Percentiles rank a stretch among this genome's conserved stretches.
Conservation (phyloP, 35 echinoderm and acorn worm genomes). For the Apostichopus japonicus region DNA sequence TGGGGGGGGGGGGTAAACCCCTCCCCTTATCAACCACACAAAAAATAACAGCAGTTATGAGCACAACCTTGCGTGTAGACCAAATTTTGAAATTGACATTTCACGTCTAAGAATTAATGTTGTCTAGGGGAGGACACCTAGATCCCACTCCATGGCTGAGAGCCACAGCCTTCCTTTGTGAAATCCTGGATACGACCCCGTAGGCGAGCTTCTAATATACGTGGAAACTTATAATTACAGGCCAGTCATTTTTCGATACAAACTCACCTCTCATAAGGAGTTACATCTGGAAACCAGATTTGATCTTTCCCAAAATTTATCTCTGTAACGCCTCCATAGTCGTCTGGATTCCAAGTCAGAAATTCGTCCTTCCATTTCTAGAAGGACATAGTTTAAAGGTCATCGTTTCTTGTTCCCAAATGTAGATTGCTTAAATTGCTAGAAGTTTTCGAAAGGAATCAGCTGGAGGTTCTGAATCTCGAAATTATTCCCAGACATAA, state of each 20-base stretch:
- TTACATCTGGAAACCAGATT: conserved; percentile 63
- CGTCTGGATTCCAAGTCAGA: conserved; percentile 58
- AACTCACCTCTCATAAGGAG: conserved; percentile 51
- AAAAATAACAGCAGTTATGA: no score
- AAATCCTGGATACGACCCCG: neutral
- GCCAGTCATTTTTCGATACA: neutral
- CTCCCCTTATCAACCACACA: no score
- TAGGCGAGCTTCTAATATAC: neutral
- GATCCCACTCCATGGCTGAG: neutral
- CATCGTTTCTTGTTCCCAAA: neutral
- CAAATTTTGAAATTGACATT: no score
- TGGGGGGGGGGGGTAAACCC: no score
- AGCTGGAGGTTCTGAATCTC: neutral
- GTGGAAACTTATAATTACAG: no score
- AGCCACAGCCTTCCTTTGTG: neutral
- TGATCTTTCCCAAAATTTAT: conserved; percentile 12
- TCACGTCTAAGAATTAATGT: no score
- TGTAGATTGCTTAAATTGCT: neutral
- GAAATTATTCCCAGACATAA: neutral
- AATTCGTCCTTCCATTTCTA: conserved; percentile 67
- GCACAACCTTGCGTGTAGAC: no score
- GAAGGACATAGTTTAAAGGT: neutral
- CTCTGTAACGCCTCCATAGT: conserved; percentile 50
- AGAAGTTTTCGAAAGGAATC: neutral
- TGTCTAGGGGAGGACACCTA: neutral